Evolutionary conservation across 2,888 invertebrate species (phyloP).

Genomic region (Callinectes sapidus): DNA sequence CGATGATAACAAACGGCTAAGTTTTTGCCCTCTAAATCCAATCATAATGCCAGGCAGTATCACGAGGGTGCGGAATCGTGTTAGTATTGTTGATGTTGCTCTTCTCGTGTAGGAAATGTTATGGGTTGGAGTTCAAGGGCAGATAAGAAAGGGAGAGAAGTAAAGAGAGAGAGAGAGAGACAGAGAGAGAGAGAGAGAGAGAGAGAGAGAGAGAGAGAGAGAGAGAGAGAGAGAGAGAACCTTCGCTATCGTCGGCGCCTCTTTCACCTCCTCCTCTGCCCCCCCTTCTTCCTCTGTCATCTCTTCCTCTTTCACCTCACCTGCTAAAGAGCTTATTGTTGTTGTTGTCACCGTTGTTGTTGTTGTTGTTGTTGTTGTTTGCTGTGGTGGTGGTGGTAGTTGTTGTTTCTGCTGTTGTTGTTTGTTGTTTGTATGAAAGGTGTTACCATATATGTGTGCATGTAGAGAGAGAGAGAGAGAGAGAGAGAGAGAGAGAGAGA

Average conservation of each 20-base stretch:
- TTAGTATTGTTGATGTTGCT: not conserved
- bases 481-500: slow-evolving; percentile 12
- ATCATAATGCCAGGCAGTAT: not conserved
- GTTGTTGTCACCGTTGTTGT: not conserved
- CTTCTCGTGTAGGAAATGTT: not conserved
- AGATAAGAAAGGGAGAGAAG: not conserved
- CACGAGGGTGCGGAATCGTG: not conserved
- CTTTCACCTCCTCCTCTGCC: not conserved
- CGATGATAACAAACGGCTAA: not conserved
- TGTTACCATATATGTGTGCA: not conserved
- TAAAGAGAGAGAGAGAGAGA: not conserved
- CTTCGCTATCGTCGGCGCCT: not conserved
- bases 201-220: not conserved
- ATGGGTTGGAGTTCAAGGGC: not conserved
- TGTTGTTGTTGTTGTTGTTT: not conserved
- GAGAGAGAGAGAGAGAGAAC: not conserved
- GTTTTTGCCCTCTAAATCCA: not conserved
- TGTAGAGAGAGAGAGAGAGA: not conserved
- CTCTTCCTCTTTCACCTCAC: not conserved
- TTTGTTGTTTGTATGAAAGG: not conserved
- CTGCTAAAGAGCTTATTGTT: not conserved
- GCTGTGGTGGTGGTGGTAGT: not conserved
- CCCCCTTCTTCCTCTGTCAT: not conserved
- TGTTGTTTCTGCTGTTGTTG: not conserved
- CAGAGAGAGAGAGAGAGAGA: not conserved